Evolutionary conservation across 1,140 invertebrate species (phyloP).

Genomic region (Pseudobourletiella spinata): DNA sequence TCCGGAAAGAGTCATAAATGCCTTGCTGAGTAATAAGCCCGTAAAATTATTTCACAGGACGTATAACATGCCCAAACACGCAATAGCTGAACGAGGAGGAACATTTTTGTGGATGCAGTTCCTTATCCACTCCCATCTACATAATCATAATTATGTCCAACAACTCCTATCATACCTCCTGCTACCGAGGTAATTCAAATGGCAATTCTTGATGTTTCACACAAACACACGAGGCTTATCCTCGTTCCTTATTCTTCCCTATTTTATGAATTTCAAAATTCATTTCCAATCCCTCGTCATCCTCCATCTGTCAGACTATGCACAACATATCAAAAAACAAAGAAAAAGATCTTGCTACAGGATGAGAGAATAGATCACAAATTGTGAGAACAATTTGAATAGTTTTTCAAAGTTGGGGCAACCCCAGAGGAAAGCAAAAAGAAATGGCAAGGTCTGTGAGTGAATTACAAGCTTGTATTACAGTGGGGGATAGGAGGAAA

Average conservation of each 20-base stretch:
- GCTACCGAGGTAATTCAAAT: background rate
- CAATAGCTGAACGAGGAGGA: too few relatives aligned
- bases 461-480: background rate
- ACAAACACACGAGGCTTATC: too few relatives aligned
- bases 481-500: too few relatives aligned
- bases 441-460: background rate
- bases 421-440: too few relatives aligned
- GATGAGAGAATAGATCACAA: background rate
- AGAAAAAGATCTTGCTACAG: background rate
- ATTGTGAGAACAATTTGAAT: background rate
- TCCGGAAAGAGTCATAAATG: constrained; percentile 8
- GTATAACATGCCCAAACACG: too few relatives aligned
- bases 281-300: background rate
- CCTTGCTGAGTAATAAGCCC: background rate
- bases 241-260: too few relatives aligned
- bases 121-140: background rate
- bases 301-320: background rate
- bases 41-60: constrained; percentile 7
- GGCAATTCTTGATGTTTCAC: background rate
- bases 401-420: too few relatives aligned
- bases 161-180: background rate
- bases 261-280: background rate
- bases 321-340: background rate
- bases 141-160: background rate
- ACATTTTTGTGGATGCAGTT: too few relatives aligned